Base-by-base conservation (phyloP, 1,140 invertebrate genomes). In the Sminthurides bifidus region DNA sequence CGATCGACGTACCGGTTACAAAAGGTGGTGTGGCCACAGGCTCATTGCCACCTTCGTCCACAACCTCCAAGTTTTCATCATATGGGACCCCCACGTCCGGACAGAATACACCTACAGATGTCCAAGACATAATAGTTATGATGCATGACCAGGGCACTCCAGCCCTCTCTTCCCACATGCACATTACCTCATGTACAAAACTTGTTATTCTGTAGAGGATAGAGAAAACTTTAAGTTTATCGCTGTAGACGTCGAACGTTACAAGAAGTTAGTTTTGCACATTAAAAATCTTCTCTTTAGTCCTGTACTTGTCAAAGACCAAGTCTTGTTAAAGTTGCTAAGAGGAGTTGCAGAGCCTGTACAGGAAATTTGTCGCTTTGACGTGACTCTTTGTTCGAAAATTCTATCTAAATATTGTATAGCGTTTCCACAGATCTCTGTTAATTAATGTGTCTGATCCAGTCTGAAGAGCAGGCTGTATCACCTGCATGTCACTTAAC, bases 51-150 rank as follows among this genome's bases (percentile, higher is more conserved):
- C 17, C 35, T 10, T n/a, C 50, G 19, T 35, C 52, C 3, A 37
- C 51, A n/a, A n/a, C 52, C 1, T 48, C 46, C 19, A 60, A 60
- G 50, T 23, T 46, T 19, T 53, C n/a, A n/a, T n/a, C 54, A 14
- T 46, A 45, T 54, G 48, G 29, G 26, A 23, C 41, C 15, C 56
- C 54, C 15, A 29, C 21, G 23, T 57, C 46, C 33, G 54, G 54
- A 23, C 50, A 56, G 10, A 60, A 57, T 33, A 64, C 60, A 5
- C 60, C 60, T 17, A 61, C 59, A 40, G 63, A 65, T 52, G 45
- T 61, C 37, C 63, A 65, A 48, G 63, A 65, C 31, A 59, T 65
- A 23, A 31, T 63, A 10, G 54, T 56, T 37, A 50, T 27, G 30
- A 29, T 29, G 30, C 6, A n/a, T 48, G 41, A 10, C 10, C 10